Base-by-base conservation (phyloP, 2,797 vertebrate genomes). In the Glyptemys insculpta region DNA sequence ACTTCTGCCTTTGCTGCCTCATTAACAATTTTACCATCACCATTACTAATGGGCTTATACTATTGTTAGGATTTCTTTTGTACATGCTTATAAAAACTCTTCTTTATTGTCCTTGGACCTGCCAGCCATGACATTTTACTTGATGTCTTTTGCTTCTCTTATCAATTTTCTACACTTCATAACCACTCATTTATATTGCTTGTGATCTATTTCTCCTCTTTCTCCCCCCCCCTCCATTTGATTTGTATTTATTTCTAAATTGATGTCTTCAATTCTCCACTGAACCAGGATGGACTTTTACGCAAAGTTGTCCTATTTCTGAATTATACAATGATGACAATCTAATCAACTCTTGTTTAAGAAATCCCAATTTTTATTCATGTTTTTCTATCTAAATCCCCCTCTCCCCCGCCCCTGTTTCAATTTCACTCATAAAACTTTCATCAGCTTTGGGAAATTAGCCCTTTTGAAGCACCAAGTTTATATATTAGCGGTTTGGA, bases 341-440 rank as follows among this genome's bases (percentile, higher is more conserved):
- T 21, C 62, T 23, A 72, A 41, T 37, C 19, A 37, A 23, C n/a
- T 72, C 19, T 41, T 41, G 8, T 68, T 37, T 72, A 41, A 25
- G 18, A 72, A 5, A 34, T 68, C 34, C 62, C 62, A n/a, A 10
- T 68, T 68, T 68, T 37, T 18, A 68, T 68, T 68, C 62, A n/a
- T 8, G 16, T 68, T 68, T 34, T 68, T 37, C 34, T 68, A n/a
- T 41, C 65, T 72, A 41, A 41, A 41, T 23, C 5, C n/a, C 19
- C 10, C 7, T 9, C 21, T 9, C n/a, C 18, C 14, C 3, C 2
- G 2, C 44, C 7, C 44, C 44, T 8, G 1, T 8, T 37, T 41
- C 19, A 41, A 41, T 23, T 37, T 72, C 37, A 72, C 18, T 72
- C 65, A 37, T 23, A 72, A 53, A 53, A 37, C 65, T 37, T 41